Percentiles rank a stretch among this genome's conserved stretches.
Evolutionary conservation across 2,113 vertebrate genomes (phyloP).

Genomic region (Sebastes fasciatus): DNA sequence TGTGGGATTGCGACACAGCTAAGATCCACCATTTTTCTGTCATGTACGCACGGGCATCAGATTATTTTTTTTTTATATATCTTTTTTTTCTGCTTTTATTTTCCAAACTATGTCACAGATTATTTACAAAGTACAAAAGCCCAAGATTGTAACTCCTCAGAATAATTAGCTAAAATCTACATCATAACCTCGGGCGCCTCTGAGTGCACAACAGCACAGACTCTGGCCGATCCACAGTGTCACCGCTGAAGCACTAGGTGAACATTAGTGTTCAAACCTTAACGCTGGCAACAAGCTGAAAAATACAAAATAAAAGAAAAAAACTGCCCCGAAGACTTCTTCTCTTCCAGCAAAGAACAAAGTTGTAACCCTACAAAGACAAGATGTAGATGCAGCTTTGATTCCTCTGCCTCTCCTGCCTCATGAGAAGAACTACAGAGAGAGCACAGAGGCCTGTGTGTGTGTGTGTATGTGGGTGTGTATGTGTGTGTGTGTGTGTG

Average conservation of each 20-base stretch:
- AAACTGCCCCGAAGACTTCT: not conserved
- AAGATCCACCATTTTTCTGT: conserved; percentile 46
- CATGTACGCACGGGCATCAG: conserved; percentile 31
- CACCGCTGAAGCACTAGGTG: conserved; percentile 35
- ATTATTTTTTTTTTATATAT: conserved; percentile 14
- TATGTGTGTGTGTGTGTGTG: conserved; percentile 30
- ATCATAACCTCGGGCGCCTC: conserved; percentile 28
- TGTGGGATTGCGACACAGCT: conserved; percentile 39
- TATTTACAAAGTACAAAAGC: conserved; percentile 73
- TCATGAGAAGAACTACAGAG: conserved; percentile 5
- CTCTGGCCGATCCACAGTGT: conserved; percentile 47
- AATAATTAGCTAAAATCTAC: conserved; percentile 33
- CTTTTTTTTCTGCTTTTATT: conserved; percentile 35
- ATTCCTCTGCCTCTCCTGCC: conserved; percentile 19
- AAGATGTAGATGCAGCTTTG: conserved; percentile 18
- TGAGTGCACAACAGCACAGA: conserved; percentile 21
- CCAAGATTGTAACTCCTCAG: conserved; percentile 38
- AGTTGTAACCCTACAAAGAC: conserved; percentile 2
- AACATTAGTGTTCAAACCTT: conserved; percentile 34
- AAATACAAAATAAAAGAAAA: not conserved
- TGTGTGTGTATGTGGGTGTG: conserved; percentile 12
- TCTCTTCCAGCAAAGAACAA: conserved; percentile 10
- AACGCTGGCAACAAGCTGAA: conserved; percentile 28
- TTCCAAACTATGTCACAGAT: conserved; percentile 63
- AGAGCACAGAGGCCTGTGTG: conserved; percentile 31